These are phyloP conservation scores for Drosophila persimilis DNA, from an alignment of 1,140 invertebrate species.

Conservation along the genomic window DNA sequence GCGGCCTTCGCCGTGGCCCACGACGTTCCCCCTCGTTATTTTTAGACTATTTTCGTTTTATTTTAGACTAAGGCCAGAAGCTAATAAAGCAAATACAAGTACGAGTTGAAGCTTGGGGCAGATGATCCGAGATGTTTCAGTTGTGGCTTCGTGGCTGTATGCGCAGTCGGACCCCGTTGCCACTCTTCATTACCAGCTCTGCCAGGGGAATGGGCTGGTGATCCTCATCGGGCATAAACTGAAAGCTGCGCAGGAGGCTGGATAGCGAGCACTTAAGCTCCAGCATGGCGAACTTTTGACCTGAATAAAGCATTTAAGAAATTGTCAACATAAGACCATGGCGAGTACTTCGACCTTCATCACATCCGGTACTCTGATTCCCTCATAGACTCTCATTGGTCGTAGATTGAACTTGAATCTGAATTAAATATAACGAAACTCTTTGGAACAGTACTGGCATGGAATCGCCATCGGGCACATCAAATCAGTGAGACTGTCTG, in stretches of 20 bases:
- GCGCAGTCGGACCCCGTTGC: conserved; percentile 80
- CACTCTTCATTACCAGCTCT: conserved; percentile 82
- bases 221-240: conserved; percentile 70
- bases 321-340: not conserved
- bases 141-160: conserved; percentile 53
- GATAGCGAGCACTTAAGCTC: conserved; percentile 83
- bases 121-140: not conserved
- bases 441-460: too few species aligned
- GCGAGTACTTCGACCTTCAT: too few species aligned
- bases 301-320: conserved; percentile 26
- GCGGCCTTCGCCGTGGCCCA: too few species aligned
- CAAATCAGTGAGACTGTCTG: too few species aligned
- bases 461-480: too few species aligned
- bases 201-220: conserved; percentile 64
- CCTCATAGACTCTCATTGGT: too few species aligned
- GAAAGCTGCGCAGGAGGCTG: conserved; percentile 79
- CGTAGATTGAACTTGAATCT: too few species aligned
- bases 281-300: conserved; percentile 84
- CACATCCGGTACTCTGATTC: too few species aligned
- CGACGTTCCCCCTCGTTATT: not conserved
- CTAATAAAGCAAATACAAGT: too few species aligned
- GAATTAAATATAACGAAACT: too few species aligned
- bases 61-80: not conserved
- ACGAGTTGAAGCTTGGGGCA: too few species aligned
- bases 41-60: not conserved